Evolutionary conservation across 2,797 vertebrate species (phyloP), one percentile per base, ranked within the genome.

Genomic region (Molothrus ater): DNA sequence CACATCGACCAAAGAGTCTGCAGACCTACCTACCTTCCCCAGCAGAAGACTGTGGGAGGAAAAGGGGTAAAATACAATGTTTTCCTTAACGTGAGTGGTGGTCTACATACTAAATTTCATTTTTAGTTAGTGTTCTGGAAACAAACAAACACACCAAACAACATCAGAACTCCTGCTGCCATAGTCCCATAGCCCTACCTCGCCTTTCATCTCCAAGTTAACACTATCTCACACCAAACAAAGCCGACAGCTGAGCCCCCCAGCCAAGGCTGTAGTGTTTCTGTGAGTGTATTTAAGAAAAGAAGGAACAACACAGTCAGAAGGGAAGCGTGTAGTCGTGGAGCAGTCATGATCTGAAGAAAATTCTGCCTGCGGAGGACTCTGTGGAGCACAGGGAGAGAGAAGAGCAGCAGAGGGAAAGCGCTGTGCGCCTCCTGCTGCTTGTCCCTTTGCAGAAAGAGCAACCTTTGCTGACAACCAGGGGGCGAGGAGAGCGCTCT

Each of bases 1-100:
- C n/a, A 28, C 6, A 7, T 2, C 4, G 6, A 28, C 7, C 20
- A 1, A 22, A 24, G 13, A 17, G 13, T 2, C 34, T 18, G 32
- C 25, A 73, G 17, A 28, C 17, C 20, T 13, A 57, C 40, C 47
- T 11, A 17, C 34, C 14, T 29, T 3, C 45, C 26, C 40, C 2
- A 2, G 15, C 15, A 69, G 34, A 59, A 24, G n/a, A 34, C 45
- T 36, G 5, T 1, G 4, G 9, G 21, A 90, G 42, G 10, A 83
- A 63, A 83, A 71, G 1, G 5, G 31, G 5, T 2, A 36, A 91
- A 90, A 18, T 1, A 34, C 6, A 15, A 1, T 3, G 7, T 25
- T 80, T 53, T 32, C 6, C 31, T 57, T n/a, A 78, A 68, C 15
- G 6, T 70, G 7, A 26, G 40, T n/a, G 17, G 43, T 17, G 20